A percentile compares a stretch with the other conserved stretches of the same genome.
These are phyloP conservation scores for Nyleta sp. DNA, from an alignment of 2,888 invertebrate genomes.

Conservation along the genomic window DNA sequence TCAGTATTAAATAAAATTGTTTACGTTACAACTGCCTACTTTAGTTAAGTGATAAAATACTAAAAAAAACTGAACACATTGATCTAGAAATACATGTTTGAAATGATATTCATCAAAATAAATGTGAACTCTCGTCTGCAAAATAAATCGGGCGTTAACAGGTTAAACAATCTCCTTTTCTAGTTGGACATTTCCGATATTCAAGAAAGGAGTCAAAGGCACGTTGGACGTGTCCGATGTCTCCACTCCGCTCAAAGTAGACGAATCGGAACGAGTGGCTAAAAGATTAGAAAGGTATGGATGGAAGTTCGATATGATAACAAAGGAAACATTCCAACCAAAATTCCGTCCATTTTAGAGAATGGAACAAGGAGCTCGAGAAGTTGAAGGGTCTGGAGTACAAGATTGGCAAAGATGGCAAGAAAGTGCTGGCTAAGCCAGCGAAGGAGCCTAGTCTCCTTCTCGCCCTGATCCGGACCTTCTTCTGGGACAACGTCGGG, in stretches of 20 bases:
- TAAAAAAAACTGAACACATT: too few relatives aligned
- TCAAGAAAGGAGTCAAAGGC: slow-evolving; percentile 77
- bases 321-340: too few relatives aligned
- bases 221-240: slow-evolving; percentile 80
- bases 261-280: slow-evolving; percentile 78
- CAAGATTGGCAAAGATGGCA: slow-evolving; percentile 59
- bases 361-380: slow-evolving; percentile 78
- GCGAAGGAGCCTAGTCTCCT: slow-evolving; percentile 79
- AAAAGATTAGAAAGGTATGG: slow-evolving; percentile 78
- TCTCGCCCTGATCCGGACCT: slow-evolving; percentile 81
- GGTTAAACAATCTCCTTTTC: too few relatives aligned
- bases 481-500: slow-evolving; percentile 75
- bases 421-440: slow-evolving; percentile 32
- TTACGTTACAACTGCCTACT: too few relatives aligned
- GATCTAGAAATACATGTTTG: too few relatives aligned
- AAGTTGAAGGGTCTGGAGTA: slow-evolving; percentile 70
- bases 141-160: slow-evolving; percentile 3
- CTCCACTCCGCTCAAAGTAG: slow-evolving; percentile 76
- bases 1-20: too few relatives aligned
- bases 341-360: slow-evolving; percentile 72
- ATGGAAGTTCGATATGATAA: neutral
- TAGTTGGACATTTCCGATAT: slow-evolving; percentile 82
- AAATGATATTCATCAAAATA: too few relatives aligned
- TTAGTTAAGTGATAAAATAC: too few relatives aligned
- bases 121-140: too few relatives aligned